Base-by-base conservation (phyloP, 2,797 vertebrate species). In the Acanthis flammea region DNA sequence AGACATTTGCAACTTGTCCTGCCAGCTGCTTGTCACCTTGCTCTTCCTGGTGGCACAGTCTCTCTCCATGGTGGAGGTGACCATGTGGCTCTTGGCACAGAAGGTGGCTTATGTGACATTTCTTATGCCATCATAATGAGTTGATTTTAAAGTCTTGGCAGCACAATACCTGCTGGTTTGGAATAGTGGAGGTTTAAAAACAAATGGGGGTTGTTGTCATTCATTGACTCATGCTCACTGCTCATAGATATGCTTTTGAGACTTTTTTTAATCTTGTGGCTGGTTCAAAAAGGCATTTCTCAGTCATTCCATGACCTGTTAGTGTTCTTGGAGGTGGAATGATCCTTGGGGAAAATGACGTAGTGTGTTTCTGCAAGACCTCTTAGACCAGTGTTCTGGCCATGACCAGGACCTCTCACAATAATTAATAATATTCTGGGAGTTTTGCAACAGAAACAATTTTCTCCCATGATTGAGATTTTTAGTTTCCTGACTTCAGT, bases 41-140 rank as follows among this genome's bases (percentile, higher is more conserved):
- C 45, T 93, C 30, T 54, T 84, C 50, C 54, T 65, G 47, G 23
- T 17, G 8, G 41, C 35, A 19, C 7, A 14, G 21, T 60, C 57
- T 63, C 0, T 0, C 31, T 83, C 42, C 0, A 0, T 81, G 27
- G 25, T 81, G 39, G 50, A 68, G 21, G 41, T 77, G 72, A 35
- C 75, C 17, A 1, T 13, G 30, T 58, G 30, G 24, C 61, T 71
- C 14, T 57, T 61, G 76, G 57, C 47, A 44, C 9, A 54, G n/a
- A 33, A 77, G 10, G 45, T 45, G 37, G 33, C 18, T 44, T 63
- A 10, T 55, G 15, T 93, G 76, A 22, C 45, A 31, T 90, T 90
- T 21, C 7, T 81, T 68, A 35, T 47, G 54, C 42, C 67, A 2
- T 39, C 80, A n/a, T 35, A 50, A 7, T 63, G 30, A 80, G n/a